Base-by-base conservation (phyloP, 2,888 invertebrate genomes). In the Lasioglossum marginatum region DNA sequence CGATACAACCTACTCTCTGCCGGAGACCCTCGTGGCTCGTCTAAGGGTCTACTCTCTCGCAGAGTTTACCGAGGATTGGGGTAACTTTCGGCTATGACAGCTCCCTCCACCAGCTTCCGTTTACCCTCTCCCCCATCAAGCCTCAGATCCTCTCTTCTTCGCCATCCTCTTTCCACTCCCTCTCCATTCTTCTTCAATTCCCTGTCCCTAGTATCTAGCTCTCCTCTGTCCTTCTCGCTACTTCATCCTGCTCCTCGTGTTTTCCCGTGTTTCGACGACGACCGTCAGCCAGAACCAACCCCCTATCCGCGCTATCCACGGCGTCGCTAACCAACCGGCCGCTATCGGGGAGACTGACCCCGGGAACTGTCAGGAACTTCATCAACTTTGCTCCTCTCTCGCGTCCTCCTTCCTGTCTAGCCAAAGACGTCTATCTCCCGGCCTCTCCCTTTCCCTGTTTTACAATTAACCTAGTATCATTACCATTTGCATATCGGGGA, bases 21-120 rank as follows among this genome's bases (percentile, higher is more conserved):
- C 87, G 37, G 79, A 91, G 89, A 82, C 83, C 88, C 87, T 90
- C 81, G 84, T 86, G 86, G 84, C 84, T 88, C 84, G 88, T 90
- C 86, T 88, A 87, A 88, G 80, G 87, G 89, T 90, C 83, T 86
- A 85, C 85, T 84, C 66, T 66, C 85, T 83, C 72, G 73, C 78
- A 71, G 88, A 92, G 91, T 92, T 92, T 91, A 89, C 89, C 84
- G 84, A 90, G 80, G 85, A 89, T 92, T 88, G 86, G 85, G 86
- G 87, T 90, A 92, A 91, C 93, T 92, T 93, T 92, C 89, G 86
- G 85, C 88, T 89, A 88, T 90, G 91, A 92, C 88, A 90, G 88
- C 78, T 77, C 48, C 74, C 83, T 66, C 70, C 86, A 77, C 57
- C 16, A 31, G 72, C 72, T 77, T 66, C 72, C 76, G 68, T 63